A percentile compares a stretch with the other conserved stretches of the same genome.
Evolutionary conservation across 2,797 vertebrate species (phyloP).

Genomic region (Oreochromis grahami): DNA sequence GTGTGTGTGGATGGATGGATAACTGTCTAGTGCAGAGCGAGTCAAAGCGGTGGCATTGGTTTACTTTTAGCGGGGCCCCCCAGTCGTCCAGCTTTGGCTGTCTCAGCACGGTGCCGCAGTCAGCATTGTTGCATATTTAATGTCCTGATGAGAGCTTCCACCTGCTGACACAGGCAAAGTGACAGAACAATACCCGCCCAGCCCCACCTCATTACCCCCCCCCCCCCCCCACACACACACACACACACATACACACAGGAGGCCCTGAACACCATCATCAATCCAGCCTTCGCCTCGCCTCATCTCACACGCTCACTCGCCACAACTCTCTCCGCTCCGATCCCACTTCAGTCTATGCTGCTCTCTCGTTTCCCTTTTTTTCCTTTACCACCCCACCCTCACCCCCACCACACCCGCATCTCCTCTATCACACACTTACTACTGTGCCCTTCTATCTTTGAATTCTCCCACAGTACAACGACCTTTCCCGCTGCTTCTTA

Average conservation of each 20-base stretch:
- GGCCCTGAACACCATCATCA: slow-evolving; percentile 82
- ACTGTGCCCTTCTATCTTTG: slow-evolving; percentile 42
- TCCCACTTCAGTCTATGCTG: slow-evolving; percentile 17
- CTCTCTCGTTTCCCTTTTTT: slow-evolving; percentile 11
- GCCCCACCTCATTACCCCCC: slow-evolving; percentile 61
- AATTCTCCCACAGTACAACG: slow-evolving; percentile 37
- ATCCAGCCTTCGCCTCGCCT: slow-evolving; percentile 66
- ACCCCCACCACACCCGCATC: not conserved
- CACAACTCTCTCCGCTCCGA: slow-evolving; percentile 41
- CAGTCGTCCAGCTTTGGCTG: slow-evolving; percentile 74
- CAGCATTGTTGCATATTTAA: slow-evolving; percentile 99
- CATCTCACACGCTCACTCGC: slow-evolving; percentile 39
- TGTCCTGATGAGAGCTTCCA: slow-evolving; percentile 96
- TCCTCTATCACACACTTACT: not conserved
- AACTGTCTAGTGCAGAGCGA: not conserved
- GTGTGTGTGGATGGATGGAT: not conserved
- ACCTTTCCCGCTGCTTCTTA: slow-evolving; percentile 49
- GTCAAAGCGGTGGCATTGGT: slow-evolving; percentile 14
- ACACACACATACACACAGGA: not conserved
- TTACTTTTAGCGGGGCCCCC: slow-evolving; percentile 39
- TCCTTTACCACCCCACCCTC: not conserved
- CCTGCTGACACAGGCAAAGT: slow-evolving; percentile 99
- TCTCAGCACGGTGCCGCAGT: slow-evolving; percentile 90
- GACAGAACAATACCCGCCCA: slow-evolving; percentile 90
- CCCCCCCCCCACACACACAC: not conserved